Evolutionary conservation across 2,888 invertebrate genomes (phyloP), one percentile per base, ranked within the genome.

Genomic region (Pimpla rufipes): DNA sequence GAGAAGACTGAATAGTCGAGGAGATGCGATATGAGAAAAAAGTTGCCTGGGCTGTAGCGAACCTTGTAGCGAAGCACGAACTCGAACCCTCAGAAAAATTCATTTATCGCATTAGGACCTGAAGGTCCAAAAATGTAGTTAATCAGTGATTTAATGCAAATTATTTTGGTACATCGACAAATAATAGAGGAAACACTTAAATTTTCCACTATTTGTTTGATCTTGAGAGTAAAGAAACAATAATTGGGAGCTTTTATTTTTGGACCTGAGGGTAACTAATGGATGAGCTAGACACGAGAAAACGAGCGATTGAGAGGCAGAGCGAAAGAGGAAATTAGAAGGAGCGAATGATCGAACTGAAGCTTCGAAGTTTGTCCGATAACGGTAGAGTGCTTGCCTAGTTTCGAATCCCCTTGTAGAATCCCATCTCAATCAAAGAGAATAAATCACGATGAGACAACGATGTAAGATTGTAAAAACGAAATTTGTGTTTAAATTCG

Each of bases 21-120:
- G 76, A 71, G 47, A 50, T 66, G 45, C 23, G 35, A 64, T 45
- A 13, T 73, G 73, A 79, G 45, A 80, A 45, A 80, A 45, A 29
- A 3, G 68, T 64, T 83, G 83, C 80, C 57, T 83, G 80, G 68
- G 21, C 80, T 73, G 79, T 66, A 42, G 40, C 45, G 42, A 45
- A 42, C 21, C 66, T 64, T 23, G 42, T 66, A 66, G 42, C 21
- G n/a, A 45, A 66, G 21, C 42, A 66, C 81, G 67, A 81, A 68
- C 40, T 52, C 50, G 52, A 47, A 57, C 23, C n/a, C 59, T 57
- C 0, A 45, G 13, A 66, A 66, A 66, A 42, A 11, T 11, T 21
- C 3, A 66, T 21, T 8, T n/a, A 2, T 8, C 37, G n/a, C 59
- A 37, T 59, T 37, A 13, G 16, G 2, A 8, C 3, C 3, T 40